phyloP scores from a whole-genome alignment of 2,888 invertebrate genomes.

The Siphlonurus alternatus region DNA sequence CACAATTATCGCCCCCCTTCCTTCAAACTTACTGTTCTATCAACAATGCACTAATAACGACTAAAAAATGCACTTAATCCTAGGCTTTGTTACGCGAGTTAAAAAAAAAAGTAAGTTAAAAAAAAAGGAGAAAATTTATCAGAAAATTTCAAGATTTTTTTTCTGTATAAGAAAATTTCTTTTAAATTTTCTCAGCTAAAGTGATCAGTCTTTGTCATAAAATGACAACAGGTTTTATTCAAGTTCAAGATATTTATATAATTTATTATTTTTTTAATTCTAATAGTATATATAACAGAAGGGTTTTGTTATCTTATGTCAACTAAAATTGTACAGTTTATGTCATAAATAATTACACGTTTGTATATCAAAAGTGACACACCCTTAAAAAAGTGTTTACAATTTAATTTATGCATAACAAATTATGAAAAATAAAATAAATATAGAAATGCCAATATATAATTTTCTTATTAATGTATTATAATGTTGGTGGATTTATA shows the following conservation, averaged over 20 bases:
- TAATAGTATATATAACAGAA: background rate
- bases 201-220: background rate
- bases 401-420: no score
- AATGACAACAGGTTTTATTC: background rate
- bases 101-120: background rate
- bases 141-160: background rate
- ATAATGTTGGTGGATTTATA: no score
- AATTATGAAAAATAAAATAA: no score
- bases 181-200: background rate
- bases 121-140: background rate
- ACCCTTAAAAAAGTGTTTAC: no score
- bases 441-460: no score
- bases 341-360: background rate
- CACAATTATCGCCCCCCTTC: background rate
- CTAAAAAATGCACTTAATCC: background rate
- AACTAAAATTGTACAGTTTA: background rate
- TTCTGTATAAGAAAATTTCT: background rate
- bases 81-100: background rate
- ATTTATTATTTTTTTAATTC: background rate
- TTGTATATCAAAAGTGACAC: no score
- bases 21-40: background rate
- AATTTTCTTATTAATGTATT: no score
- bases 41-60: background rate
- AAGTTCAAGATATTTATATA: no score
- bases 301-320: background rate